phyloP scores from a whole-genome alignment of 2,888 invertebrate species.

The Spisula subtruncata region DNA sequence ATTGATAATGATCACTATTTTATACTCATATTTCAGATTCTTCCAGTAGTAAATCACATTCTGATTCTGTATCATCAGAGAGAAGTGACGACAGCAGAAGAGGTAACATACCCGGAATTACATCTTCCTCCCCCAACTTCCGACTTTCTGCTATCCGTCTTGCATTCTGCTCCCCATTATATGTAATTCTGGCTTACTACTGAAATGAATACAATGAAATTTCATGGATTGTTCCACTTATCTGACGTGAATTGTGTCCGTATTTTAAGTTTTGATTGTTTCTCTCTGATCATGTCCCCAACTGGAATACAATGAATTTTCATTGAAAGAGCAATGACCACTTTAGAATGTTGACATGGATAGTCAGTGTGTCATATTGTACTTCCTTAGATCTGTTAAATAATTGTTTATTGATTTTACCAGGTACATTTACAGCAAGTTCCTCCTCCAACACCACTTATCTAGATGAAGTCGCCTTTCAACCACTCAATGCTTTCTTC shows the following conservation, averaged over 20 bases:
- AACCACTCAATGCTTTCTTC: conserved; percentile 79
- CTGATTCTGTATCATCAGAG: background rate
- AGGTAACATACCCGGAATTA: conserved; percentile 20
- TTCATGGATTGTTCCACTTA: no score
- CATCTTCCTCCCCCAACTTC: no score
- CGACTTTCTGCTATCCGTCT: background rate
- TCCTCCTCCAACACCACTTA: conserved; percentile 4
- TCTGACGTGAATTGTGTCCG: no score
- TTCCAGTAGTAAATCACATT: background rate
- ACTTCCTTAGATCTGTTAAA: no score
- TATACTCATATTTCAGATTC: background rate
- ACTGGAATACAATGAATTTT: background rate
- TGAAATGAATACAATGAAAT: background rate
- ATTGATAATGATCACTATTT: no score
- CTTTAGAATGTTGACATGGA: background rate
- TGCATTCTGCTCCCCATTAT: background rate
- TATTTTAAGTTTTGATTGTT: no score
- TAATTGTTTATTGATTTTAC: background rate
- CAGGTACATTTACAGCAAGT: conserved; percentile 1
- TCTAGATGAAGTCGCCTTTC: conserved; percentile 71
- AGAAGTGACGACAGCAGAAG: conserved; percentile 18
- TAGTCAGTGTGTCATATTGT: background rate
- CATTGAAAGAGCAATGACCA: background rate
- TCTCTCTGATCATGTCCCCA: background rate
- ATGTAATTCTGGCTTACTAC: background rate